Base-by-base conservation (phyloP, 2,113 vertebrate species). In the Etheostoma cragini region DNA sequence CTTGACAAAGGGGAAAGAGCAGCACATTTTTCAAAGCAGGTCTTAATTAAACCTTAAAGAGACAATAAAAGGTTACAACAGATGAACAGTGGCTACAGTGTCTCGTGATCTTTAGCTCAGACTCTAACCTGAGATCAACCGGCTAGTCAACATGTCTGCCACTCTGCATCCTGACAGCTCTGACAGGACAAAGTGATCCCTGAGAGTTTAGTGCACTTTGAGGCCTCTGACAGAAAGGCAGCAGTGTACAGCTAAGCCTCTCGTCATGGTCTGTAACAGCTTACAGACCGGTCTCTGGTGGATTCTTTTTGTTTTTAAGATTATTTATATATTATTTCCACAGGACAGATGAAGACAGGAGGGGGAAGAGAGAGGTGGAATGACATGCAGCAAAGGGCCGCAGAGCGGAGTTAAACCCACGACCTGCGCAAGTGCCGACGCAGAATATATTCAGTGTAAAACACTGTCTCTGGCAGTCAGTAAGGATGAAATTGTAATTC, bases 231-330 rank as follows among this genome's bases (percentile, higher is more conserved):
- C 82, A 90, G 85, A 35, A 85, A 83, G 24, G 75, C 82, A 85
- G 74, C 80, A 67, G 82, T 11, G 46, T 76, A 80, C 67, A 80
- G 83, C 76, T 83, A 83, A 85, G 75, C 86, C 72, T 82, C 80
- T 71, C 84, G 88, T 92, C 87, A 91, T 69, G 84, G 90, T 87
- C 81, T 57, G 74, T 78, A 85, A 91, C 65, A 77, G 78, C 76
- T 90, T 66, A 76, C 77, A 87, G 83, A 83, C 85, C 10, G 24
- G 72, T 72, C 80, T 85, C 78, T 78, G 70, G 87, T 75, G 83
- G 80, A 73, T 82, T 87, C 80, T 30, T 30, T 30, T 4, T 30
- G 26, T 30, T 30, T 30, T 30, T 4, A 30, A 30, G 30, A 30
- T 30, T 30, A 30, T 30, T 30, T 30, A 4, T 30, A 30, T 26